Base-by-base conservation (phyloP, 2,113 vertebrate species). In the Hypocryptadius cinnamomeus region DNA sequence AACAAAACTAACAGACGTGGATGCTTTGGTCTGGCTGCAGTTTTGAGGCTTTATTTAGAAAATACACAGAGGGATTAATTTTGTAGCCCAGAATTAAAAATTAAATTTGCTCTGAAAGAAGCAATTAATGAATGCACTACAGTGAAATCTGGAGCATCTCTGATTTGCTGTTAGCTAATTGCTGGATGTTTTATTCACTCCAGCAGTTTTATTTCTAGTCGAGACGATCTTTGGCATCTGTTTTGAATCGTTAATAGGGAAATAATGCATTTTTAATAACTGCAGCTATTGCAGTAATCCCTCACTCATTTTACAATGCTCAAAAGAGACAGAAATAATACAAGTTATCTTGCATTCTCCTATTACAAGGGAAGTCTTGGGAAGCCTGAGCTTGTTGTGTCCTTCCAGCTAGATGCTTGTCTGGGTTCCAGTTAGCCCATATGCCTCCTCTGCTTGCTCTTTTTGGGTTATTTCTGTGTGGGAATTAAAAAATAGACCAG, bases 241-340 rank as follows among this genome's bases (percentile, higher is more conserved):
- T 90, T 96, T 95, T 90, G 94, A 96, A 96, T 87, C 78, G 89
- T 93, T 96, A 84, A 92, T 95, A 87, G 90, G 80, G 82, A 94
- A 87, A 85, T 82, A 86, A 90, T 92, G 87, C 84, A 82, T 92
- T 97, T 96, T 96, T 93, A 95, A 89, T 96, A 95, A 92, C 93
- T 83, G 64, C 30, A 47, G 68, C 73, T 65, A 68, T 89, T 72
- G 56, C 85, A 86, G 89, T 51, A 90, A 86, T 88, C 84, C 63
- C 51, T 78, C 79, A 42, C 37, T 87, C 92, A 50, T 93, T 79
- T 87, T 53, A 44, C 61, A 51, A 21, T 57, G 82, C 78, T 92
- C 31, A 53, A 70, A 73, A 31, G 30, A 89, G 72, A 59, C 77
- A 47, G 44, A 31, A 57, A 59, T 66, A 44, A 76, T 25, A 17